A percentile compares a stretch with the other conserved stretches of the same genome.
Conservation (phyloP, 2,888 invertebrate species). For the Netelia virgata region DNA sequence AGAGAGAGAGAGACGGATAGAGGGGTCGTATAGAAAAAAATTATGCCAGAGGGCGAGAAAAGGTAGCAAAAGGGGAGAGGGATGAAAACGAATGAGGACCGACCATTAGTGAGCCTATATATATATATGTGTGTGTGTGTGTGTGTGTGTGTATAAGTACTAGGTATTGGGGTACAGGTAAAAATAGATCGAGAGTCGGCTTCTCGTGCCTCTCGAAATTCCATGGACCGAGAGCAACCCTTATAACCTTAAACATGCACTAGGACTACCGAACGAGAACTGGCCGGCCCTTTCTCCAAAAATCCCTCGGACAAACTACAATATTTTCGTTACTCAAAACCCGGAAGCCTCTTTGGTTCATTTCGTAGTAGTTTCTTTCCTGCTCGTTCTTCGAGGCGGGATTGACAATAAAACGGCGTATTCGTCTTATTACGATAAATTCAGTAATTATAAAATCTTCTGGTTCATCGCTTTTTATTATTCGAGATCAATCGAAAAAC, state of each 20-base stretch:
- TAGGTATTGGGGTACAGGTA: slow-evolving; percentile 30
- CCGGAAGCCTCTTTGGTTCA: slow-evolving; percentile 28
- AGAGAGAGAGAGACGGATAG: neutral
- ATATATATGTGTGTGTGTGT: slow-evolving; percentile 6
- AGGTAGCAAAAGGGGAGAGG: slow-evolving; percentile 47
- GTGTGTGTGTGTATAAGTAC: slow-evolving; percentile 1
- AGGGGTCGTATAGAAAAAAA: slow-evolving; percentile 6
- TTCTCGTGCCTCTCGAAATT: slow-evolving; percentile 43
- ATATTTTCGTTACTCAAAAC: slow-evolving; percentile 26
- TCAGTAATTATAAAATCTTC: too few relatives aligned
- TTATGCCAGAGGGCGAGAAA: slow-evolving; percentile 10
- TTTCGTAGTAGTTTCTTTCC: neutral
- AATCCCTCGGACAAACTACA: neutral
- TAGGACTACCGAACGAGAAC: neutral
- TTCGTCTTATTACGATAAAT: too few relatives aligned
- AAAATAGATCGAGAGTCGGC: slow-evolving; percentile 37
- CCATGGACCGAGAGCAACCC: slow-evolving; percentile 7
- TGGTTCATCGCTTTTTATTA: too few relatives aligned
- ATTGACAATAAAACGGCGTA: too few relatives aligned
- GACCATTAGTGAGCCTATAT: slow-evolving; percentile 47
- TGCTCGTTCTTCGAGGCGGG: too few relatives aligned
- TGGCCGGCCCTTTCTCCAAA: slow-evolving; percentile 11
- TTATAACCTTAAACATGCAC: neutral
- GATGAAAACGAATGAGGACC: slow-evolving; percentile 43
- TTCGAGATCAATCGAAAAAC: too few relatives aligned